Percentiles rank a stretch among this genome's conserved stretches.
Conservation (phyloP, 2,888 invertebrate genomes). For the Anthrax anthrax region DNA sequence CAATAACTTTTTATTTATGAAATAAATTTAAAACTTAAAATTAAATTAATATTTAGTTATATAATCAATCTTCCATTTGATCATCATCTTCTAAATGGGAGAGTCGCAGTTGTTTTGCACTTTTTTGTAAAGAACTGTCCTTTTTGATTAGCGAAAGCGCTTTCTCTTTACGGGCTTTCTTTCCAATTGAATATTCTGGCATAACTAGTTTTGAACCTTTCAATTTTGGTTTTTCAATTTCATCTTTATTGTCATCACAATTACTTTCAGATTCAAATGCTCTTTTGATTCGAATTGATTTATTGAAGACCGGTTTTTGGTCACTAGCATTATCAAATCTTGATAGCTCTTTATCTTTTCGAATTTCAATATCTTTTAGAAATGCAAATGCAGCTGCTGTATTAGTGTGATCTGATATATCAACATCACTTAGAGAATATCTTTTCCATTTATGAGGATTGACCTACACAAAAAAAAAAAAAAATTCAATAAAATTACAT, state of each 20-base stretch:
- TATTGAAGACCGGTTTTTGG: constrained; percentile 25
- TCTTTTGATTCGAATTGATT: constrained; percentile 25
- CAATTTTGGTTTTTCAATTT: constrained; percentile 36
- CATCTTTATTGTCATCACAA: constrained; percentile 15
- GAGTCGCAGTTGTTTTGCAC: not conserved
- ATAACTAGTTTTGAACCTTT: constrained; percentile 57
- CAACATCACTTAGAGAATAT: constrained; percentile 68
- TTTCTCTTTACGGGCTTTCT: constrained; percentile 40
- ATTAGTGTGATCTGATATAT: constrained; percentile 67
- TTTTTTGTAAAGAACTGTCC: not conserved
- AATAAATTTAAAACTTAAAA: not conserved
- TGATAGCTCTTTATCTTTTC: constrained; percentile 22
- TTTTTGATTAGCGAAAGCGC: constrained; percentile 3
- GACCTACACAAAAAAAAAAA: constrained; percentile 36
- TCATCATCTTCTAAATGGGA: constrained; percentile 2
- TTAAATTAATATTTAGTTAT: no score
- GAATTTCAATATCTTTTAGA: constrained; percentile 50
- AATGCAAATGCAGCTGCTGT: constrained; percentile 65
- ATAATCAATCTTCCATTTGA: no score
- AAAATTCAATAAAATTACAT: no score
- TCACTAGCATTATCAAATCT: constrained; percentile 16
- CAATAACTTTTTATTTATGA: not conserved
- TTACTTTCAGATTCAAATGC: constrained; percentile 18
- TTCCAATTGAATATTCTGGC: constrained; percentile 72
- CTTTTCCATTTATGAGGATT: constrained; percentile 73